Evolutionary conservation across 2,797 vertebrate species (phyloP), one percentile per base, ranked within the genome.

Genomic region (Hydrocynus forskahlii): DNA sequence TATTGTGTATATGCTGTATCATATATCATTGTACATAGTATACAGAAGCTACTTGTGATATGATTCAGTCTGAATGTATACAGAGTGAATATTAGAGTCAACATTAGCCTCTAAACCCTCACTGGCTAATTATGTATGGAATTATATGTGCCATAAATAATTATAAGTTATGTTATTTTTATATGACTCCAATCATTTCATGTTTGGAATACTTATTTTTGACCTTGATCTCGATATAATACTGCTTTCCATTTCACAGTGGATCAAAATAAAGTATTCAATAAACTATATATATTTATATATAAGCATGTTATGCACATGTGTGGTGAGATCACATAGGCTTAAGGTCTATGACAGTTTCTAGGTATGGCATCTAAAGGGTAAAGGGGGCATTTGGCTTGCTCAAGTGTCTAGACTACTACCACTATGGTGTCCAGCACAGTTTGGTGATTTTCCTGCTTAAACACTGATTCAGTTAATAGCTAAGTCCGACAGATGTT

Each of bases 241-340:
- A 6, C 9, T 62, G 57, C 2, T 52, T 29, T 71, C 52, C 50
- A 52, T 71, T 71, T 71, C 68, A 71, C 1, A 10, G 5, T 17
- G 13, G n/a, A 52, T 71, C 68, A 71, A 52, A 71, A 29, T 71
- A 29, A 70, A 71, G 62, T 64, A 17, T 70, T 43, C 48, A 66
- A 12, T 52, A 52, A 52, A 10, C 14, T 23, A 10, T 60, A n/a
- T 59, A 59, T 7, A 59, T n/a, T 23, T 23, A 23, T 23, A 2
- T 59, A 21, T 8, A 23, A 59, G 23, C n/a, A 10, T 23, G 19
- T 23, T 59, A 21, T 23, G 3, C 1, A 0, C 2, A 52, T n/a
- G n/a, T n/a, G n/a, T 52, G 2, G 9, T 52, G 50, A 52, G 14
- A 52, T 5, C 40, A 43, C 40, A 16, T 10, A 52, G 50, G n/a